Conservation (phyloP, 2,113 vertebrate genomes). For the Pandion haliaetus region DNA sequence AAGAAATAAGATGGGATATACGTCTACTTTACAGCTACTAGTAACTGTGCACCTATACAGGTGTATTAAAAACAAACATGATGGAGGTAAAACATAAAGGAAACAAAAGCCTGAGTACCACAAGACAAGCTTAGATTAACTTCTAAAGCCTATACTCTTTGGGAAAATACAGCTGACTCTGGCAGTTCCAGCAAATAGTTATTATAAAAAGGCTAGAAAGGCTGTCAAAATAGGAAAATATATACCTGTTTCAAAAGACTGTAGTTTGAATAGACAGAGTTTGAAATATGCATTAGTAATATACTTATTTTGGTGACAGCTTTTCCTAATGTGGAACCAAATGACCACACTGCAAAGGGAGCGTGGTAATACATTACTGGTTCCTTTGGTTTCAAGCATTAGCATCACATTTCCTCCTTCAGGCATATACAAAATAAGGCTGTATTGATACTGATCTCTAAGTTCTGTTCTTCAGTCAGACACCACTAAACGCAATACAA, state of each 20-base stretch:
- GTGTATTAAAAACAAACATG: neutral
- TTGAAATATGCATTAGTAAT: neutral
- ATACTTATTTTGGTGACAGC: neutral
- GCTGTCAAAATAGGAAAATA: neutral
- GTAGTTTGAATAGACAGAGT: neutral
- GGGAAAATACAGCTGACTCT: neutral
- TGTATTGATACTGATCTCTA: neutral
- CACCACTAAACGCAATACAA: fast-evolving
- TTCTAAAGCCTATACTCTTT: neutral
- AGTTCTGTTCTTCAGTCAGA: neutral
- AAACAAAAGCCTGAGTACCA: neutral
- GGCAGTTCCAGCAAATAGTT: neutral
- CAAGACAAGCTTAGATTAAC: neutral
- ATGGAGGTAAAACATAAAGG: neutral
- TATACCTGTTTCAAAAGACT: neutral
- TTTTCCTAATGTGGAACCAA: neutral
- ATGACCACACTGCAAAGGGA: neutral
- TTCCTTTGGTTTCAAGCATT: neutral
- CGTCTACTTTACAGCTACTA: neutral
- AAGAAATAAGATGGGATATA: neutral
- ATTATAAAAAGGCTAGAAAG: neutral
- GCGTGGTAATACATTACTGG: neutral
- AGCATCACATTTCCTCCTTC: neutral
- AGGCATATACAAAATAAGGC: neutral
- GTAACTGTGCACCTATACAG: neutral